phyloP scores from a whole-genome alignment of 2,888 invertebrate species.

The Synanthedon myopaeformis region DNA sequence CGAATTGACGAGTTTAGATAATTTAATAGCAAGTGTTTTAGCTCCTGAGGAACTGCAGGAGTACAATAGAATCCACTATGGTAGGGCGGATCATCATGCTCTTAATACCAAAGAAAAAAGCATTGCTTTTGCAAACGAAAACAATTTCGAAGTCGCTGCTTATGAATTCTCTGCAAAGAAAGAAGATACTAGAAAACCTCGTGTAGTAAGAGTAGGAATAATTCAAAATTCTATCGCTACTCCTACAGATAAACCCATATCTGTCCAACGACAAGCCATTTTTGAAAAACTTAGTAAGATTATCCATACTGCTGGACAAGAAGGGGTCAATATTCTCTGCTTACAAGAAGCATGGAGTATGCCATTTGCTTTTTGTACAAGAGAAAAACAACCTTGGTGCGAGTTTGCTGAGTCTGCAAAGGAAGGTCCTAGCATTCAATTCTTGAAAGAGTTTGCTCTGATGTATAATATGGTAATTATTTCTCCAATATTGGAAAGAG shows the following conservation, averaged over 20 bases:
- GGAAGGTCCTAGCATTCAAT: conserved; percentile 85
- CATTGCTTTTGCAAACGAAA: conserved; percentile 48
- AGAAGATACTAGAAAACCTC: conserved; percentile 79
- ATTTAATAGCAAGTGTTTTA: conserved; percentile 28
- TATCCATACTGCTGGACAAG: conserved; percentile 80
- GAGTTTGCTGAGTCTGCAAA: conserved; percentile 95
- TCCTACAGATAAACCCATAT: conserved; percentile 80
- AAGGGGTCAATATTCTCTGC: conserved; percentile 90
- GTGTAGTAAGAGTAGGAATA: conserved; percentile 83
- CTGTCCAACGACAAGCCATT: conserved; percentile 82
- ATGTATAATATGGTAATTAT: conserved; percentile 93
- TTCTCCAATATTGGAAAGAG: conserved; percentile 95
- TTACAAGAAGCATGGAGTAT: conserved; percentile 99
- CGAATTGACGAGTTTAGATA: conserved; percentile 44
- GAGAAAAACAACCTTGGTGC: conserved; percentile 96
- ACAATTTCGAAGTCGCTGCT: conserved; percentile 81
- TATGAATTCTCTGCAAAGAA: conserved; percentile 76
- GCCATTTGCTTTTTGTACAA: conserved; percentile 99
- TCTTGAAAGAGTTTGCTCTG: conserved; percentile 82
- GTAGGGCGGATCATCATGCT: conserved; percentile 70
- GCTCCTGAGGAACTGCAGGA: conserved; percentile 68
- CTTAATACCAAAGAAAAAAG: conserved; percentile 65
- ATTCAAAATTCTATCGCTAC: conserved; percentile 88
- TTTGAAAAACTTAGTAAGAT: conserved; percentile 79
- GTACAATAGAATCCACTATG: conserved; percentile 83